phyloP scores from a whole-genome alignment of 2,888 invertebrate species.

The Argyra leucocephala region DNA sequence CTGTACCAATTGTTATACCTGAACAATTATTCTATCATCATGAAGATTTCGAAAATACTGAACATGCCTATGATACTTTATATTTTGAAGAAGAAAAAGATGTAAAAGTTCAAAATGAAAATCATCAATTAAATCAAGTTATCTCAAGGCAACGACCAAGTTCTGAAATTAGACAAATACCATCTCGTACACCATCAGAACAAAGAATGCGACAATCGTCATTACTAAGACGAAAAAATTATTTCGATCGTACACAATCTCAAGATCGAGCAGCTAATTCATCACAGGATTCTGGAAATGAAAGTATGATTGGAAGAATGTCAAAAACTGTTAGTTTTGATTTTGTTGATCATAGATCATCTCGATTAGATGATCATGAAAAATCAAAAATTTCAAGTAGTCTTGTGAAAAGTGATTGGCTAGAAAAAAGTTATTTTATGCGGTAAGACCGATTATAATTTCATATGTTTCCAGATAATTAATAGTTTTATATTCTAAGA shows the following conservation, averaged over 20 bases:
- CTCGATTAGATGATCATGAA: constrained; percentile 36
- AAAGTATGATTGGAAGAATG: constrained; percentile 36
- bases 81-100: not conserved
- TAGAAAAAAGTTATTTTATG: constrained; percentile 38
- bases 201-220: constrained; percentile 31
- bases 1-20: constrained; percentile 15
- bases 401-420: constrained; percentile 34
- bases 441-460: constrained; percentile 38
- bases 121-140: constrained; percentile 18
- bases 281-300: constrained; percentile 33
- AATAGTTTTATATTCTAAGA: no score
- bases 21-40: not conserved
- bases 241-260: constrained; percentile 39
- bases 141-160: constrained; percentile 19
- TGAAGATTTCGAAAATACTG: not conserved
- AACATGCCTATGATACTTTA: not conserved
- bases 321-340: constrained; percentile 44
- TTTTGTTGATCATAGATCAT: constrained; percentile 39
- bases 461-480: no score
- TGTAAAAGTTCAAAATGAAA: not conserved
- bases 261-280: constrained; percentile 33
- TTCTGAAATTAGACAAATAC: constrained; percentile 25
- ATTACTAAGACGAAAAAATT: constrained; percentile 29
- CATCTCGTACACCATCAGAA: constrained; percentile 31
- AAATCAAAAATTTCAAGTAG: constrained; percentile 31